Base-by-base conservation (phyloP, 2,113 vertebrate species). In the Entosphenus tridentatus region DNA sequence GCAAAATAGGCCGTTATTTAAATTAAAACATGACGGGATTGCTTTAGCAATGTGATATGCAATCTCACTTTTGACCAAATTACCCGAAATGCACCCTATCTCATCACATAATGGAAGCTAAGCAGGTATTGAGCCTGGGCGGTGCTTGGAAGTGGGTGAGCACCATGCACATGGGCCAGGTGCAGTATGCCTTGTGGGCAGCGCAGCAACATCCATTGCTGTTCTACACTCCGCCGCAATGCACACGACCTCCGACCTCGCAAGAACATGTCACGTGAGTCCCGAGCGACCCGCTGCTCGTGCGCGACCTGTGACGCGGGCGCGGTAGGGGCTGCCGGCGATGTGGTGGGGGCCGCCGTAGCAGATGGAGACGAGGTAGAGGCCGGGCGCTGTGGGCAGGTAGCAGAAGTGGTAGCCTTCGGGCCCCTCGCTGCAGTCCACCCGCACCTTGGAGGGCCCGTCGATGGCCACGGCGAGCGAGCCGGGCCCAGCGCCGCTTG, bases 321-420 rank as follows among this genome's bases (percentile, higher is more conserved):
- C 86, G 74, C 90, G 90, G 77, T 84, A 92, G 57, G 88, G 88
- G 73, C 87, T 90, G 73, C 87, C 88, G 0, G 82, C 84, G n/a
- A 90, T 90, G 77, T 90, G 88, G 74, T 90, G 87, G 7, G 88
- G 87, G 2, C 88, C 87, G 0, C 87, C 88, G 1, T 87, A 90
- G 77, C 88, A 90, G 71, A 92, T 89, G 76, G 88, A 88, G 77
- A 92, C 90, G 70, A 92, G 82, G 78, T 90, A 90, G 80, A 81
- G 88, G 69, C 88, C 88, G 7, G 88, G 88, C 18, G 84, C 88
- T 86, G 89, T 86, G 8, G 88, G 88, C 1, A 86, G 87, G 74
- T 90, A 90, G 8, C 83, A 86, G 72, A 90, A 83, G 12, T 80
- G 83, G 79, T 89, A 92, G 68, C 88, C 88, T 72, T 90, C 88